Percentiles rank a stretch among this genome's conserved stretches.
These are phyloP conservation scores for Alcedo quadribrachys DNA, from an alignment of 2,797 vertebrate species.

Conservation along the genomic window DNA sequence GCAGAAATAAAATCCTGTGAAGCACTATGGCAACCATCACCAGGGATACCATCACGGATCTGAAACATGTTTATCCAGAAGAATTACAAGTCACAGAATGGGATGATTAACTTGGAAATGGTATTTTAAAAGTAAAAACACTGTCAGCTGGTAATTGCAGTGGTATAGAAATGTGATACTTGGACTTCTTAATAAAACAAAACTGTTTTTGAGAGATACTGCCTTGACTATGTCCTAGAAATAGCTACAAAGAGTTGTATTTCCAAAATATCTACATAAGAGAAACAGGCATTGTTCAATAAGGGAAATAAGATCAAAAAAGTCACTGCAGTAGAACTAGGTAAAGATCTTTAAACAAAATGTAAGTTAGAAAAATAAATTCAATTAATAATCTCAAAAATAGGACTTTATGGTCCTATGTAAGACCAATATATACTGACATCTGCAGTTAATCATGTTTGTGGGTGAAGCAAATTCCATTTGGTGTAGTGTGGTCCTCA, in stretches of 20 bases:
- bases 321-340: not conserved
- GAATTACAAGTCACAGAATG: not conserved
- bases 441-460: not conserved
- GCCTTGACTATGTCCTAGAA: not conserved
- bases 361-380: not conserved
- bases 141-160: slow-evolving; percentile 27
- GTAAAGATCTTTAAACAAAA: not conserved
- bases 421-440: not conserved
- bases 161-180: not conserved
- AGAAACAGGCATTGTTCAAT: not conserved
- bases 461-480: not conserved
- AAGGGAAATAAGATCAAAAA: not conserved
- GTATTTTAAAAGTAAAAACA: slow-evolving; percentile 45
- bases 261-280: not conserved
- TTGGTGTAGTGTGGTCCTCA: not conserved
- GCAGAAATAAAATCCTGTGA: slow-evolving; percentile 44
- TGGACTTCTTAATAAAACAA: slow-evolving; percentile 13
- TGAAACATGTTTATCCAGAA: slow-evolving; percentile 50
- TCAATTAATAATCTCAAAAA: not conserved
- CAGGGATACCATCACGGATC: slow-evolving; percentile 51
- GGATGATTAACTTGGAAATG: slow-evolving; percentile 45
- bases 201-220: not conserved
- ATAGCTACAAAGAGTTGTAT: not conserved
- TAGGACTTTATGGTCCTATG: not conserved
- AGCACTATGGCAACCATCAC: slow-evolving; percentile 66